phyloP scores from a whole-genome alignment of 2,797 vertebrate species.

The Ctenosaura bakeri region DNA sequence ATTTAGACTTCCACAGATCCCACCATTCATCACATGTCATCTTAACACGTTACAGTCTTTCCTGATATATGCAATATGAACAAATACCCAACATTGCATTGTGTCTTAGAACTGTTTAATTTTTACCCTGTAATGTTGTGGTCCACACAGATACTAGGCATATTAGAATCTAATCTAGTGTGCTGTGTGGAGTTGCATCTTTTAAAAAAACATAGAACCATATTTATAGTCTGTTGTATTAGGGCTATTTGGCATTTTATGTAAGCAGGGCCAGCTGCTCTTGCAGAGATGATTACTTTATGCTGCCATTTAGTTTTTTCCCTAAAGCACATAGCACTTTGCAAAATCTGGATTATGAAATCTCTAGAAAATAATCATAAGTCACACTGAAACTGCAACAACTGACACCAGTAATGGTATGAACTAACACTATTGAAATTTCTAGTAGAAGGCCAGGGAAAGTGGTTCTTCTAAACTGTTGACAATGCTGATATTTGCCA shows the following conservation, averaged over 20 bases:
- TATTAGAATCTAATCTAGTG: constrained; percentile 64
- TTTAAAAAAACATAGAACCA: constrained; percentile 45
- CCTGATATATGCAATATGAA: not conserved
- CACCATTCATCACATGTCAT: not conserved
- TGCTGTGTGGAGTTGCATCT: constrained; percentile 28
- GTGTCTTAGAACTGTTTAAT: constrained; percentile 32
- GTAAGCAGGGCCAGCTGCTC: constrained; percentile 74
- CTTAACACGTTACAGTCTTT: not conserved
- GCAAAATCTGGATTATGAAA: constrained; percentile 63
- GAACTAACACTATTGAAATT: constrained; percentile 40
- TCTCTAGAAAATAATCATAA: constrained; percentile 62
- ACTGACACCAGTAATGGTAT: constrained; percentile 40
- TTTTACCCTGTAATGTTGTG: constrained; percentile 25
- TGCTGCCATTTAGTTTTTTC: constrained; percentile 56
- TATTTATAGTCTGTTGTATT: constrained; percentile 63
- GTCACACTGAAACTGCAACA: constrained; percentile 60
- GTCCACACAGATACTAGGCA: constrained; percentile 50
- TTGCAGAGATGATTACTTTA: constrained; percentile 68
- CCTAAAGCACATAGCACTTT: constrained; percentile 66
- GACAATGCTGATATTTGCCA: not conserved
- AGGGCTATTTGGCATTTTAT: constrained; percentile 70
- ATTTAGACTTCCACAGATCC: too few species aligned
- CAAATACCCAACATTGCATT: constrained; percentile 48
- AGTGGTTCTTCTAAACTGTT: not conserved
- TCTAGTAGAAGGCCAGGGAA: not conserved